These are phyloP conservation scores for Odontophorus gujanensis DNA, from an alignment of 2,113 vertebrate species.

Conservation along the genomic window DNA sequence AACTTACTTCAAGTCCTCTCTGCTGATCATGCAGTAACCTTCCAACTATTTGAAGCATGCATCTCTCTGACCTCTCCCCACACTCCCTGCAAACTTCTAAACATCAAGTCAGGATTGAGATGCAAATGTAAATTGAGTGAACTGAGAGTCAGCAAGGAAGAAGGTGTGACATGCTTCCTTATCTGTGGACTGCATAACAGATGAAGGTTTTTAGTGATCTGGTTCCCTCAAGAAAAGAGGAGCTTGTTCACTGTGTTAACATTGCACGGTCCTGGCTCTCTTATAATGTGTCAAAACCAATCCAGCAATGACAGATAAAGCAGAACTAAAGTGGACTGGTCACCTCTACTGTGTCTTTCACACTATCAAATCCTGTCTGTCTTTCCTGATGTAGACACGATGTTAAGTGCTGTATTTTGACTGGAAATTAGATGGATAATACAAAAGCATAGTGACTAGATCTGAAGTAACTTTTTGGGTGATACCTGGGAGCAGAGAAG, in stretches of 20 bases:
- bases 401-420: background rate
- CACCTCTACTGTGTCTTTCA: background rate
- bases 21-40: background rate
- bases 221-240: background rate
- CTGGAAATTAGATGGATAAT: background rate
- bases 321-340: background rate
- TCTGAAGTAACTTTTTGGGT: background rate
- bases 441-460: background rate
- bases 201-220: background rate
- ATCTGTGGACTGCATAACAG: background rate
- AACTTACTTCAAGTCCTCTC: background rate
- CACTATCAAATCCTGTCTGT: background rate
- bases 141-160: background rate
- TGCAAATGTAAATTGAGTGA: background rate
- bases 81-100: background rate
- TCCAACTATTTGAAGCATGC: background rate
- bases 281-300: background rate
- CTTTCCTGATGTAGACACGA: background rate
- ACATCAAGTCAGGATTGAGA: background rate
- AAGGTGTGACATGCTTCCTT: background rate
- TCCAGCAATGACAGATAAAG: background rate
- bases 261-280: background rate
- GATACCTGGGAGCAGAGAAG: no score
- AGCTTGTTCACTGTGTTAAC: background rate
- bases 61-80: background rate